Conservation (phyloP, 2,113 vertebrate genomes). For the Ptilonorhynchus violaceus region DNA sequence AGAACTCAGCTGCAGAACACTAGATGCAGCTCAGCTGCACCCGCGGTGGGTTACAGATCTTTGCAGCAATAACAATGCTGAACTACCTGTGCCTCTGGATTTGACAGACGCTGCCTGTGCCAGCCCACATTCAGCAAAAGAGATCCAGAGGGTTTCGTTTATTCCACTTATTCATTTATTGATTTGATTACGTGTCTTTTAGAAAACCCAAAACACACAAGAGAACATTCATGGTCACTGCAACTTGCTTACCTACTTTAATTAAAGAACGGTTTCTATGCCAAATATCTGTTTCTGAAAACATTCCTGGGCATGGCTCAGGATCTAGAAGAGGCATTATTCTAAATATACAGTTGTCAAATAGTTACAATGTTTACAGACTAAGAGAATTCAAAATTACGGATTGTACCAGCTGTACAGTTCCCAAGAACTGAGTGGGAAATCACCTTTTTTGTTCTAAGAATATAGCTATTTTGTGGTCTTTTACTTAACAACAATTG, state of each 20-base stretch:
- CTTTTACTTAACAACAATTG: not conserved
- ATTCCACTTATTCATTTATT: not conserved
- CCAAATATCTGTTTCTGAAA: not conserved
- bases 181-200: not conserved
- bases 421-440: not conserved
- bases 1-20: not conserved
- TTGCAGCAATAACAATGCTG: not conserved
- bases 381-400: not conserved
- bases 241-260: not conserved
- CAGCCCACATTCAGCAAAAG: not conserved
- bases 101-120: not conserved
- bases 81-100: not conserved
- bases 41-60: not conserved
- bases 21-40: not conserved
- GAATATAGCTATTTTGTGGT: not conserved
- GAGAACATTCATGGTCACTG: not conserved
- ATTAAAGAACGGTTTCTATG: not conserved
- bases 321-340: not conserved
- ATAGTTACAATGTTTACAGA: not conserved
- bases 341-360: not conserved
- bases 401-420: not conserved
- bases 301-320: not conserved
- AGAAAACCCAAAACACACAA: not conserved
- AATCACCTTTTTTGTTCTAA: not conserved
- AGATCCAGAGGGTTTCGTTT: not conserved